These are phyloP conservation scores for Cyprinus carpio DNA, from an alignment of 2,113 vertebrate species.

Conservation along the genomic window DNA sequence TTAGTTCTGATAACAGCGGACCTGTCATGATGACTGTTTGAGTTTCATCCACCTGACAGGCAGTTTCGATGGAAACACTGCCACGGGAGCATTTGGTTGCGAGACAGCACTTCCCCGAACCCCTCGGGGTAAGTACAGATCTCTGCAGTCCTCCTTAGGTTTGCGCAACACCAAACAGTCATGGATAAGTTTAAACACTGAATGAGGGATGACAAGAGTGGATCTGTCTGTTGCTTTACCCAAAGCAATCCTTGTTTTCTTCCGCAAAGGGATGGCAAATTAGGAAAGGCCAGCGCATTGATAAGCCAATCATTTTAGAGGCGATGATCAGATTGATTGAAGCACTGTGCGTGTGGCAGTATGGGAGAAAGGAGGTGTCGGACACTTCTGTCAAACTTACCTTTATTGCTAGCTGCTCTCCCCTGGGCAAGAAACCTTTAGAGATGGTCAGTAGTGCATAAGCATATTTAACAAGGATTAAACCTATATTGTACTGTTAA, in stretches of 20 bases:
- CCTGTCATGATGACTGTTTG: constrained; percentile 24
- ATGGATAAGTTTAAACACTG: constrained; percentile 18
- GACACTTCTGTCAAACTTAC: constrained; percentile 54
- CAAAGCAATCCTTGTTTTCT: neutral
- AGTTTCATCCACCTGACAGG: constrained; percentile 43
- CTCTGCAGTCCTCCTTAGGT: constrained; percentile 4
- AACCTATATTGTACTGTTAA: constrained; percentile 33
- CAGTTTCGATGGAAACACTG: constrained; percentile 27
- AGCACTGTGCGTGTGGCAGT: neutral
- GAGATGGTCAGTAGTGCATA: constrained; percentile 52
- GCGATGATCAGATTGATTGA: constrained; percentile 16
- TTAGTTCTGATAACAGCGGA: constrained; percentile 5
- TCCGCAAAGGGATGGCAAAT: neutral
- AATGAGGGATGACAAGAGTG: constrained; percentile 18
- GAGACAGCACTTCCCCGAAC: constrained; percentile 18
- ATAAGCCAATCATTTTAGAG: constrained; percentile 18
- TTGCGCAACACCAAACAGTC: constrained; percentile 28
- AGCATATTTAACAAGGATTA: constrained; percentile 18
- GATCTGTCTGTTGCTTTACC: neutral
- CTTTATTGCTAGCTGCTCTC: constrained; percentile 52
- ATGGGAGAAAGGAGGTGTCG: neutral
- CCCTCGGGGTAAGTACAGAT: constrained; percentile 44
- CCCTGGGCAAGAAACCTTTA: constrained; percentile 58
- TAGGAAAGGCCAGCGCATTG: neutral
- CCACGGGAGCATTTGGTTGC: constrained; percentile 19